Evolutionary conservation across 2,797 vertebrate species (phyloP).

Genomic region (Tapera naevia): DNA sequence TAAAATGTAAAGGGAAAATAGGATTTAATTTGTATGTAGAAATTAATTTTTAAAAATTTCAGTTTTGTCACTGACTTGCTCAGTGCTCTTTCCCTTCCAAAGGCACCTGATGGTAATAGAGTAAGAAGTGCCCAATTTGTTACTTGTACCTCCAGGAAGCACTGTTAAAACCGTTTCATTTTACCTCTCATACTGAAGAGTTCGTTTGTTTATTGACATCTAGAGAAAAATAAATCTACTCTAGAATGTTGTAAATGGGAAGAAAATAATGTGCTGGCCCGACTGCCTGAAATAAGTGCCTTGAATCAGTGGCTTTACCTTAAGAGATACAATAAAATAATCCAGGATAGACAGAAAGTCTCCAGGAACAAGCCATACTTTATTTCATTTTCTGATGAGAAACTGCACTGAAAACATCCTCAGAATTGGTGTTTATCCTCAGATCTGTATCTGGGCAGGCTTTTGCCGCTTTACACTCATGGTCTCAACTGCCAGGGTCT

Average conservation of each 20-base stretch:
- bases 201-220: not conserved
- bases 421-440: not conserved
- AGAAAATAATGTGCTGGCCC: not conserved
- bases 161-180: not conserved
- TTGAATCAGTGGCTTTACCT: not conserved
- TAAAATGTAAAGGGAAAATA: not conserved
- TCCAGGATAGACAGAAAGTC: not conserved
- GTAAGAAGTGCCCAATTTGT: not conserved
- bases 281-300: not conserved
- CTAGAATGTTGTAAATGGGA: not conserved
- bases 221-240: not conserved
- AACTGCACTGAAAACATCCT: not conserved
- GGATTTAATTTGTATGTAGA: not conserved
- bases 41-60: not conserved
- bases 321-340: not conserved
- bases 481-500: rapidly evolving
- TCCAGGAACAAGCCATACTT: not conserved
- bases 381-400: not conserved
- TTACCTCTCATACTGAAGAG: not conserved
- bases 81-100: not conserved
- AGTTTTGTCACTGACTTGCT: not conserved
- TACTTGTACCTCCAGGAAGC: not conserved
- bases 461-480: not conserved
- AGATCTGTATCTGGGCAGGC: not conserved
- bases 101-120: not conserved